Percentiles rank a stretch among this genome's conserved stretches.
These are phyloP conservation scores for Chrysolina oricalcia DNA, from an alignment of 2,888 invertebrate genomes.

Conservation along the genomic window DNA sequence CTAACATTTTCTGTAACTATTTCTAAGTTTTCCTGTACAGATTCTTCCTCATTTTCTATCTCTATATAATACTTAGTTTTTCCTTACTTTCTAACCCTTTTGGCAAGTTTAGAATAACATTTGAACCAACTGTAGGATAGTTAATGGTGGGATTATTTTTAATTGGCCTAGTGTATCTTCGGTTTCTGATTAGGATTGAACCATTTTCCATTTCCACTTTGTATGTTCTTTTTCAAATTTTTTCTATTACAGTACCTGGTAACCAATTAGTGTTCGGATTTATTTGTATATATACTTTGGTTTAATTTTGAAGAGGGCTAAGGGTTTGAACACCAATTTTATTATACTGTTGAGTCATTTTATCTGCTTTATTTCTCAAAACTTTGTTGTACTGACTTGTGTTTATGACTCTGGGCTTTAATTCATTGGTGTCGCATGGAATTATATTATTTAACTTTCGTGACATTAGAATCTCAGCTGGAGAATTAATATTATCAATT, in stretches of 20 bases:
- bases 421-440: slow-evolving; percentile 2
- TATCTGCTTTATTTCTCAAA: no score
- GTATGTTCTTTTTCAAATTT: no score
- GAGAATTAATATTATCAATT: no score
- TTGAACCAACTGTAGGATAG: not conserved
- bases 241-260: slow-evolving; percentile 12
- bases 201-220: no score
- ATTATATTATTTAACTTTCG: slow-evolving; percentile 15
- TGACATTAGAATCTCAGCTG: slow-evolving; percentile 37
- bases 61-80: slow-evolving; percentile 9
- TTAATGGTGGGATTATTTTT: not conserved
- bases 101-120: slow-evolving; percentile 1
- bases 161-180: not conserved
- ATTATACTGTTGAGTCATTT: no score
- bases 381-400: no score
- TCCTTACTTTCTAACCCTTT: not conserved
- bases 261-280: slow-evolving; percentile 17
- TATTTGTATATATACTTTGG: slow-evolving; percentile 20
- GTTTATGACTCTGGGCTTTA: slow-evolving; percentile 30
- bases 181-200: no score
- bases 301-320: slow-evolving; percentile 3
- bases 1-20: no score
- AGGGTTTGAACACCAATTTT: not conserved
- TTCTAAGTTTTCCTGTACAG: slow-evolving; percentile 11
- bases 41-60: slow-evolving; percentile 2